Evolutionary conservation across 2,797 vertebrate genomes (phyloP).

Genomic region (Poeciliopsis infans): DNA sequence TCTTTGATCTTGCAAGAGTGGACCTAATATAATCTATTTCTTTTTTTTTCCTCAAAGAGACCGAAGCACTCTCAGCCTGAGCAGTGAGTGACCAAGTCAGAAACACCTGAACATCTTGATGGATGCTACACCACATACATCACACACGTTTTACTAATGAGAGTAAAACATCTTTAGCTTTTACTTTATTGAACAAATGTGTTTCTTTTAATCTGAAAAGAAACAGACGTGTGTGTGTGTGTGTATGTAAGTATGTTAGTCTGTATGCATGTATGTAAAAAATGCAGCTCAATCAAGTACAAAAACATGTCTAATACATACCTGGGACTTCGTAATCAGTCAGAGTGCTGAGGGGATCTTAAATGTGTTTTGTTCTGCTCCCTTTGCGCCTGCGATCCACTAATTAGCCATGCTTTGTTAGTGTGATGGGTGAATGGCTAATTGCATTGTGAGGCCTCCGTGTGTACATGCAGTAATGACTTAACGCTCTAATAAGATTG

Average conservation of each 20-base stretch:
- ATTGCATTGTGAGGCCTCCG: conserved; percentile 78
- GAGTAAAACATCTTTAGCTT: conserved; percentile 19
- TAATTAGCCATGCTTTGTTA: conserved; percentile 81
- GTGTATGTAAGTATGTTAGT: too few species aligned
- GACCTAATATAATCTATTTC: conserved; percentile 69
- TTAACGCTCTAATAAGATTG: conserved; percentile 81
- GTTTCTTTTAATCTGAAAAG: not conserved
- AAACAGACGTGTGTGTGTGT: too few species aligned
- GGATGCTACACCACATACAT: conserved; percentile 31
- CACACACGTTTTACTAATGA: conserved; percentile 46
- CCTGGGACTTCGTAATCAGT: conserved; percentile 63
- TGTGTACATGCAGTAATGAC: conserved; percentile 79
- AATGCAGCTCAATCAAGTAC: conserved; percentile 25
- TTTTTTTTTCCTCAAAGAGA: conserved; percentile 56
- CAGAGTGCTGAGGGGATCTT: conserved; percentile 67
- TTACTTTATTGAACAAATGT: conserved; percentile 1
- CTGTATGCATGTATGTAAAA: conserved; percentile 3
- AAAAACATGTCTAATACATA: conserved; percentile 45
- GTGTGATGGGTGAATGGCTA: conserved; percentile 80
- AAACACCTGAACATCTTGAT: conserved; percentile 27
- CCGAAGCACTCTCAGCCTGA: conserved; percentile 54
- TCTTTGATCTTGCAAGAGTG: conserved; percentile 74
- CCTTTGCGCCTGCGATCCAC: conserved; percentile 66
- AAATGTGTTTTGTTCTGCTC: conserved; percentile 75
- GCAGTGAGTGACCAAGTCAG: conserved; percentile 26